These are phyloP conservation scores for Psettodes erumei DNA, from an alignment of 2,113 vertebrate genomes.

Conservation along the genomic window DNA sequence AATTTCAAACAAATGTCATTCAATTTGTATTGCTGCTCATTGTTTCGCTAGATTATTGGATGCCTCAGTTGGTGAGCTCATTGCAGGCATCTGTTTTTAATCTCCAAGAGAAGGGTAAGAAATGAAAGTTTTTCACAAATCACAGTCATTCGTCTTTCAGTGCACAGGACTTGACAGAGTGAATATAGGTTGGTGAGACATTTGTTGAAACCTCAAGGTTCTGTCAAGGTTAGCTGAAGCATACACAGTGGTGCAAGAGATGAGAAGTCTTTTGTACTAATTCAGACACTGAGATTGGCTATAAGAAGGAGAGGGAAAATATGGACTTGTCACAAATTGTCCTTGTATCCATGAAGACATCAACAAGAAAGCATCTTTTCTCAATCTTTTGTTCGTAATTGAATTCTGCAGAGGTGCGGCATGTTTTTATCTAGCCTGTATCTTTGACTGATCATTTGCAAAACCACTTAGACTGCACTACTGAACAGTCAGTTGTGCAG, in stretches of 20 bases:
- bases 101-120: constrained; percentile 31
- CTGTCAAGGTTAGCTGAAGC: constrained; percentile 56
- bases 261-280: constrained; percentile 39
- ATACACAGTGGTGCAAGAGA: constrained; percentile 18
- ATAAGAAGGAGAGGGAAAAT: constrained; percentile 8
- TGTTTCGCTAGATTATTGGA: constrained; percentile 59
- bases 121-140: constrained; percentile 39
- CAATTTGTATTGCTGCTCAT: constrained; percentile 61
- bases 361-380: constrained; percentile 44
- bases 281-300: constrained; percentile 21
- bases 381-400: constrained; percentile 27
- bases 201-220: constrained; percentile 54
- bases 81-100: constrained; percentile 39
- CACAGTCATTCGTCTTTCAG: constrained; percentile 39
- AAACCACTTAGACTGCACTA: constrained; percentile 41
- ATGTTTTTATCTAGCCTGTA: constrained; percentile 42
- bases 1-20: constrained; percentile 81
- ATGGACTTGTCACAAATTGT: constrained; percentile 23
- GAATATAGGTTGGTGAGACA: constrained; percentile 4
- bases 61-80: constrained; percentile 40
- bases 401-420: constrained; percentile 42
- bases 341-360: constrained; percentile 33
- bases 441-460: constrained; percentile 60
- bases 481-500: constrained; percentile 34
- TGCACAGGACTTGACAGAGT: constrained; percentile 9